A percentile compares a stretch with the other conserved stretches of the same genome.
Evolutionary conservation across 30 jellyfish, hydroid and myxozoan genomes (phyloP).

Genomic region (Turritopsis rubra): DNA sequence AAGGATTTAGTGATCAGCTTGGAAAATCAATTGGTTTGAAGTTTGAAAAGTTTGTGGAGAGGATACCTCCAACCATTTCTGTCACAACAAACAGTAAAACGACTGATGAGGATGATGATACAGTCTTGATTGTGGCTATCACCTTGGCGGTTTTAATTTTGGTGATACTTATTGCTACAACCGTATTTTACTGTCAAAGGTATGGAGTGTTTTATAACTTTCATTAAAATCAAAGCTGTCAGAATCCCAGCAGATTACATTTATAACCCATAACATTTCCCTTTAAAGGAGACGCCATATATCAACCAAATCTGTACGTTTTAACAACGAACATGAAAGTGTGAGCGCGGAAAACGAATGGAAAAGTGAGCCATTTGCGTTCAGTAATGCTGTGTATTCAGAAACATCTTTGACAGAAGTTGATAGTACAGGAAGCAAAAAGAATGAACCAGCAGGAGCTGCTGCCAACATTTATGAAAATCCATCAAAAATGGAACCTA

Average conservation of each 20-base stretch:
- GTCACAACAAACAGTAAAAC: not conserved
- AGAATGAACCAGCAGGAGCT: not conserved
- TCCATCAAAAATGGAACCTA: too few relatives aligned
- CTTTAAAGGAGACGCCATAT: not conserved
- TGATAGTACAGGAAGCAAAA: not conserved
- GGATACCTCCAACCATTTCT: not conserved
- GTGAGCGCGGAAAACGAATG: not conserved
- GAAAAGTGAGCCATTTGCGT: not conserved
- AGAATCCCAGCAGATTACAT: not conserved
- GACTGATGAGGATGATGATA: not conserved
- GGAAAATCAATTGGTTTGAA: not conserved
- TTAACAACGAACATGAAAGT: not conserved
- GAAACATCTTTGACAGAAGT: not conserved
- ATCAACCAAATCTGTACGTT: not conserved
- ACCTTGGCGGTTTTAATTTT: not conserved
- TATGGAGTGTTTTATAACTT: too few relatives aligned
- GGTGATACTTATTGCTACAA: not conserved
- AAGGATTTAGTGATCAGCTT: not conserved
- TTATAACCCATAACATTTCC: not conserved
- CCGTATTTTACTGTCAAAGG: not conserved
- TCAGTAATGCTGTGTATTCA: not conserved
- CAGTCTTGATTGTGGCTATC: not conserved
- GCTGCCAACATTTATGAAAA: not conserved
- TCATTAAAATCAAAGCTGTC: not conserved
- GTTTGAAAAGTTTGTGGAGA: not conserved